Percentiles rank a stretch among this genome's conserved stretches.
Evolutionary conservation across 2,888 invertebrate species (phyloP).

Genomic region (Pomacea canaliculata): DNA sequence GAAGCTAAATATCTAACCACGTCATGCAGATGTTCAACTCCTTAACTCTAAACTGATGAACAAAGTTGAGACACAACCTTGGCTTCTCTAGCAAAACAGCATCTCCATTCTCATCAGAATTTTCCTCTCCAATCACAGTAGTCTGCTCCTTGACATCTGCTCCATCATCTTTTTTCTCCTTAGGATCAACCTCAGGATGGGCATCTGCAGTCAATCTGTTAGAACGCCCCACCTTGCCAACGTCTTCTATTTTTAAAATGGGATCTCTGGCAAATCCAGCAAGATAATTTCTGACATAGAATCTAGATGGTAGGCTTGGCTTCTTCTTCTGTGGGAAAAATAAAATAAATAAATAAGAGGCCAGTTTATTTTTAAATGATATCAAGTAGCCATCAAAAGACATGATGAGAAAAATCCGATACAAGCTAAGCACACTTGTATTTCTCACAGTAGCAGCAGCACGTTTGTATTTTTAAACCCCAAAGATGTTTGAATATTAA

Average conservation of each 20-base stretch:
- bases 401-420: too few relatives aligned
- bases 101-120: conserved; percentile 35
- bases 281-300: conserved; percentile 89
- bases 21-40: too few relatives aligned
- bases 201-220: neutral
- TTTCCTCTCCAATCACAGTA: conserved; percentile 11
- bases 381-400: too few relatives aligned
- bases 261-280: conserved; percentile 90
- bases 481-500: too few relatives aligned
- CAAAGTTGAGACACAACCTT: conserved; percentile 12
- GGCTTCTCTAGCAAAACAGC: conserved; percentile 33
- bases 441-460: too few relatives aligned
- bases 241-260: conserved; percentile 71
- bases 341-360: neutral
- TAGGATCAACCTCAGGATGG: neutral
- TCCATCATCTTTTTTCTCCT: conserved; percentile 1
- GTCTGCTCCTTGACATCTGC: conserved; percentile 12
- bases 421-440: too few relatives aligned
- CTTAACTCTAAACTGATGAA: too few relatives aligned
- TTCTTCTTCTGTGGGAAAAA: conserved; percentile 64
- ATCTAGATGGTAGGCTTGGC: conserved; percentile 85
- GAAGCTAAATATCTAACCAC: too few relatives aligned
- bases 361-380: too few relatives aligned
- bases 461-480: too few relatives aligned
- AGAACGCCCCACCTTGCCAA: conserved; percentile 11